Evolutionary conservation across 2,113 vertebrate species (phyloP), one percentile per base, ranked within the genome.

Genomic region (Oceanodroma tethys): DNA sequence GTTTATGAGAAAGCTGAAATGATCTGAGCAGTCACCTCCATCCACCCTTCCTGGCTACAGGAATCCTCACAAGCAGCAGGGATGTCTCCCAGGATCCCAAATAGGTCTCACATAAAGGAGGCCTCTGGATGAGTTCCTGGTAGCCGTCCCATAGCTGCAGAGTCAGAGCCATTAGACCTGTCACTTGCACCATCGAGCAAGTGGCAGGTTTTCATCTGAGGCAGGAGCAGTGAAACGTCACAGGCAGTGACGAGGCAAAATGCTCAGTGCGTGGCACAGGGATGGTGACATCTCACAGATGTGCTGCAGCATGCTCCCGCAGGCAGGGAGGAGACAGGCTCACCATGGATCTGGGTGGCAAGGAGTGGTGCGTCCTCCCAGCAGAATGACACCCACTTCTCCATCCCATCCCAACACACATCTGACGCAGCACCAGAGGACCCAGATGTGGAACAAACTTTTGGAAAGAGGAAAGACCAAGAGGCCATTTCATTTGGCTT

Each of bases 101-200:
- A 45, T 29, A 68, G 0, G 0, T 30, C 32, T 86, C 47, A 50
- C 38, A 60, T 23, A 75, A 84, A 66, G 36, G 43, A 88, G 43
- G 25, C 42, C 23, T 88, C 67, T 62, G 40, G 4, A 15, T 52
- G 23, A 83, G 80, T 65, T 89, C 68, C 43, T 65, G 59, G 59
- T n/a, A 60, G n/a, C 45, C 17, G 1, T 59, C 59, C 63, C 72
- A 52, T 11, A 71, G 42, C 36, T 84, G 68, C 55, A 74, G 45
- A 88, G n/a, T 86, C 71, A 92, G 50, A 90, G 75, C 30, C 55
- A 94, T 73, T 79, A 86, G 38, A 80, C 26, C 58, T 72, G 58
- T 80, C 93, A 86, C 48, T 88, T 88, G 91, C 55, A 88, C 42
- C 79, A 84, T 19, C 0, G 0, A 92, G 75, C 85, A 88, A 83